Evolutionary conservation across 2,113 vertebrate genomes (phyloP).

Genomic region (Alligator mississippiensis): DNA sequence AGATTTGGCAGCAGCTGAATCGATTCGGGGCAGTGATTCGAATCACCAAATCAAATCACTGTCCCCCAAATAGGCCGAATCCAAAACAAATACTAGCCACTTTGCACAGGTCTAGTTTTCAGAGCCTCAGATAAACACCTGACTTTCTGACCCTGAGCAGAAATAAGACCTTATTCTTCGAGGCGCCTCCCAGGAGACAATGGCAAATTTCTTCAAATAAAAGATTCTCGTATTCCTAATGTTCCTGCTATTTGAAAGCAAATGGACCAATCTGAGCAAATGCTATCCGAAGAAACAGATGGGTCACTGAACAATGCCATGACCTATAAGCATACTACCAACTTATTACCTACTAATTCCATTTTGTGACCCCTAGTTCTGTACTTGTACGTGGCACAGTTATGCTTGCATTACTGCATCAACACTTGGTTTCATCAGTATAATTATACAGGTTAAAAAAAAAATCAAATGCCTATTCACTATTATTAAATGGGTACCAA

Average conservation of each 20-base stretch:
- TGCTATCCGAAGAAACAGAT: not conserved
- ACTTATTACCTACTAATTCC: no score
- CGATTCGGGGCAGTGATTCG: no score
- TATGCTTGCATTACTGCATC: not conserved
- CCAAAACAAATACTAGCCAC: no score
- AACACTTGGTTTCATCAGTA: not conserved
- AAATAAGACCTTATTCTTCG: slow-evolving; percentile 3
- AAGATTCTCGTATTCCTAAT: slow-evolving; percentile 45
- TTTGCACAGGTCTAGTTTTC: not conserved
- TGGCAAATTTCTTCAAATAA: slow-evolving; percentile 47
- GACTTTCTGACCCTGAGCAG: slow-evolving; percentile 26
- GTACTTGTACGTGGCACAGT: not conserved
- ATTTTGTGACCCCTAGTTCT: not conserved
- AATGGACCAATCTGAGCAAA: not conserved
- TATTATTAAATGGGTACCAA: no score
- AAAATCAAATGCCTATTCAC: not conserved
- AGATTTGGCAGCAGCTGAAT: no score
- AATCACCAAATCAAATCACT: no score
- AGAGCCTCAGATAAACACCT: slow-evolving; percentile 16
- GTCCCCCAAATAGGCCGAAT: no score
- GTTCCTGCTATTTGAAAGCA: slow-evolving; percentile 43
- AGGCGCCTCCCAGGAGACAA: slow-evolving; percentile 34
- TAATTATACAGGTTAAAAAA: not conserved
- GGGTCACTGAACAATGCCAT: not conserved
- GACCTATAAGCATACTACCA: no score